Conservation (phyloP, 2,113 vertebrate genomes). For the Trogon melanurus region DNA sequence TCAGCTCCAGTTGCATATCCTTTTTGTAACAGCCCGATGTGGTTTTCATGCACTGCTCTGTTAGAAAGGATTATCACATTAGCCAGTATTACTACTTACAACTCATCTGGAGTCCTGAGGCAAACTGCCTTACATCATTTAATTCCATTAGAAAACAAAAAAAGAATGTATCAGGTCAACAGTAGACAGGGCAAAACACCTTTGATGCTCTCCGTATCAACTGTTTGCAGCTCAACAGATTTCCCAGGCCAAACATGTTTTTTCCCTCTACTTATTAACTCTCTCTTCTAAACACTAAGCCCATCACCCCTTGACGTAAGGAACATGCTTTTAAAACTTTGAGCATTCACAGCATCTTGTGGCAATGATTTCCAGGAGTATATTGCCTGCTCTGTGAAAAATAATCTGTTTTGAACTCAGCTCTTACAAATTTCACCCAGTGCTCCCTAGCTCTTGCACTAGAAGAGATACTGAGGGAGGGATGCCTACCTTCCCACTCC, state of each 20-base stretch:
- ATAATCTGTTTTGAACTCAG: background rate
- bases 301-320: background rate
- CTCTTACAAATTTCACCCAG: background rate
- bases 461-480: background rate
- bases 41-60: too few species aligned
- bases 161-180: background rate
- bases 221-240: background rate
- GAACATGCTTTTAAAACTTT: background rate
- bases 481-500: background rate
- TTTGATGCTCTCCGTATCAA: background rate
- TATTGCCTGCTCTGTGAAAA: background rate
- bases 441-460: background rate
- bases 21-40: background rate
- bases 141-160: background rate
- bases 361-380: background rate
- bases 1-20: background rate
- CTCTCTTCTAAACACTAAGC: background rate
- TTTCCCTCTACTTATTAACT: background rate
- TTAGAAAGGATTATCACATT: background rate
- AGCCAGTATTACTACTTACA: background rate
- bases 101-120: background rate
- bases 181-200: background rate
- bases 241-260: background rate
- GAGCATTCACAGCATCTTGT: background rate
- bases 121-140: background rate